Conservation (phyloP, 2,113 vertebrate species). For the Pionites leucogaster region DNA sequence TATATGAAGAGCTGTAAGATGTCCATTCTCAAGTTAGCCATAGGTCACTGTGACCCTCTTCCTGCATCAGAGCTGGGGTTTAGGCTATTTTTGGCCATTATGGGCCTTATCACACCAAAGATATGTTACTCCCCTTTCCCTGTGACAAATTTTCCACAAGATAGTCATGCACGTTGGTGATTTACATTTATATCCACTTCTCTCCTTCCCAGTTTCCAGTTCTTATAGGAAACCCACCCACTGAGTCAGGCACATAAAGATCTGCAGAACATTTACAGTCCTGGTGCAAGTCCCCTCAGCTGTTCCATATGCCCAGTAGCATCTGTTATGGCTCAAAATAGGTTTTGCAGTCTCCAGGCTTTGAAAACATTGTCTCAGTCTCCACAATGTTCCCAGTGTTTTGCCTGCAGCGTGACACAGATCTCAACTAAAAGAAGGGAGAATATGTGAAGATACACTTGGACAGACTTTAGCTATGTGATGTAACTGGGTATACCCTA, state of each 20-base stretch:
- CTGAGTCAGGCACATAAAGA: conserved; percentile 2
- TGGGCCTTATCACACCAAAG: background rate
- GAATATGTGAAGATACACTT: background rate
- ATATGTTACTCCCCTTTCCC: background rate
- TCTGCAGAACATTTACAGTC: conserved; percentile 33
- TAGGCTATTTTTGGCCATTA: background rate
- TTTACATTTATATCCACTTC: background rate
- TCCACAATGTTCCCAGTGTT: background rate
- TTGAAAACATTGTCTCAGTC: background rate
- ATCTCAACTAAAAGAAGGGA: background rate
- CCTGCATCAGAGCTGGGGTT: background rate
- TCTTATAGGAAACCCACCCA: conserved; percentile 14
- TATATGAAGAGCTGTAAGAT: background rate
- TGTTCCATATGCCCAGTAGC: conserved; percentile 47
- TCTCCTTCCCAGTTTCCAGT: background rate
- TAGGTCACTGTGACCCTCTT: background rate
- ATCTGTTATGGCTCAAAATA: conserved; percentile 49
- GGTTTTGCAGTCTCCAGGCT: background rate
- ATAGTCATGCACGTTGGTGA: background rate
- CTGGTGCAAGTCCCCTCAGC: conserved; percentile 15
- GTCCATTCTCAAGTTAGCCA: background rate
- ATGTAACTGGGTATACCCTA: background rate
- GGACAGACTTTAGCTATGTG: background rate
- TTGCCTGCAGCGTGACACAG: background rate
- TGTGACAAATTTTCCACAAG: background rate